These are phyloP conservation scores for Plagodis pulveraria DNA, from an alignment of 2,888 invertebrate genomes.

Conservation along the genomic window DNA sequence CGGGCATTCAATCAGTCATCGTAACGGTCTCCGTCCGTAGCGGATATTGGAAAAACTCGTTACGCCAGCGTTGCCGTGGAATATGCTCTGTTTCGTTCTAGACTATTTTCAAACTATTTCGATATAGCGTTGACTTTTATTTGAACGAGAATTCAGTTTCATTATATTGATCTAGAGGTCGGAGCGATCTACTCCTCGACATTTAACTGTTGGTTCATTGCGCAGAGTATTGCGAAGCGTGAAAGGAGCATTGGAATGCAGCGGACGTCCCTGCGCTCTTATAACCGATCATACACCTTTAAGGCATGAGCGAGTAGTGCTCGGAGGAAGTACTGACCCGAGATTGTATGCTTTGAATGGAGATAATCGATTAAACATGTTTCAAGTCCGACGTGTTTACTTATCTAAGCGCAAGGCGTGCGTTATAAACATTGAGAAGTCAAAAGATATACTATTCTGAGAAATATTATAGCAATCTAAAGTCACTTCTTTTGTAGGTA, in stretches of 20 bases:
- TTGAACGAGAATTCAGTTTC: conserved; percentile 35
- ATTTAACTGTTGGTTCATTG: conserved; percentile 60
- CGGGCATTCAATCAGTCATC: conserved; percentile 40
- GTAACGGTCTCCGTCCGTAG: conserved; percentile 36
- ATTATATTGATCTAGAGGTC: conserved; percentile 35
- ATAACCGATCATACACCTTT: conserved; percentile 26
- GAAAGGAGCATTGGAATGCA: conserved; percentile 72
- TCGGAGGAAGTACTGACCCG: conserved; percentile 7
- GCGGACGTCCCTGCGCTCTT: conserved; percentile 53
- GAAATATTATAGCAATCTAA: conserved; percentile 2
- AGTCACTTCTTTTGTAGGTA: neutral
- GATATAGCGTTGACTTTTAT: conserved; percentile 28
- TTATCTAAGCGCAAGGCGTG: conserved; percentile 26
- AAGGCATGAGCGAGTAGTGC: conserved; percentile 26
- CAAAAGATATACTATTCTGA: conserved; percentile 8
- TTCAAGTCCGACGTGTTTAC: conserved; percentile 24
- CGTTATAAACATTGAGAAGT: conserved; percentile 14
- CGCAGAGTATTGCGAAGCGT: conserved; percentile 61
- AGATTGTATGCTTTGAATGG: conserved; percentile 22
- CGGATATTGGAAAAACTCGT: conserved; percentile 45
- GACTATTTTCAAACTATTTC: conserved; percentile 26
- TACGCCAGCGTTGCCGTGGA: conserved; percentile 30
- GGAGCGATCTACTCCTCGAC: conserved; percentile 52
- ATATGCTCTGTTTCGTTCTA: conserved; percentile 31
- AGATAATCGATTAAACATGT: conserved; percentile 27